phyloP scores from a whole-genome alignment of 2,797 vertebrate species.

The Falco cherrug region DNA sequence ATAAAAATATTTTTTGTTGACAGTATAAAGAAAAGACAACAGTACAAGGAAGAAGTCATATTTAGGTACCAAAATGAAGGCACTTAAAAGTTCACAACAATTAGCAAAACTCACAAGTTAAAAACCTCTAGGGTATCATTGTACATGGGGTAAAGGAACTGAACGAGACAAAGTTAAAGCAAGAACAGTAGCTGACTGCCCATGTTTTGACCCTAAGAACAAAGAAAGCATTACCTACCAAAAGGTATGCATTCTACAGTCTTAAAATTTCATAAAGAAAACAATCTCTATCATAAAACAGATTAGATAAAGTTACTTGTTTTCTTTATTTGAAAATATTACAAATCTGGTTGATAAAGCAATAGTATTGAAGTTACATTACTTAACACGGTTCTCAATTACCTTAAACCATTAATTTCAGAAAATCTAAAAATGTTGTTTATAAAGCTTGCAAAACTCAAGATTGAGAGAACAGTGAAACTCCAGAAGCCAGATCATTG shows the following conservation, averaged over 20 bases:
- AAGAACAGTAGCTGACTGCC: background rate
- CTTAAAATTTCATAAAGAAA: background rate
- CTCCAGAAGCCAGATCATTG: background rate
- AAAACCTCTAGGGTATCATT: background rate
- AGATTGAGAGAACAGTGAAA: background rate
- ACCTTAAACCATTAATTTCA: background rate
- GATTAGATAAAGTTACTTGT: background rate
- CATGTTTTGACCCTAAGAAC: background rate
- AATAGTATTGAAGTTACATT: background rate
- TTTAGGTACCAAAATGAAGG: background rate
- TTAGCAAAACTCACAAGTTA: background rate
- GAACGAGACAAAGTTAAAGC: background rate
- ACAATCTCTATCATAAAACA: background rate
- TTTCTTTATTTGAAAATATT: background rate
- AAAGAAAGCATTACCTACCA: background rate
- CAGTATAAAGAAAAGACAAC: background rate
- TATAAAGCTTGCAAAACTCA: background rate
- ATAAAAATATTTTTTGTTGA: background rate
- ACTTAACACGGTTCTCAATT: background rate
- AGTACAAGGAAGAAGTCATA: background rate
- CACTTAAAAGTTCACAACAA: background rate
- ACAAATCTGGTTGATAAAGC: background rate
- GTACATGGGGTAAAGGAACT: background rate
- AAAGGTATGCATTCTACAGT: background rate
- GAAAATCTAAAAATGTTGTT: background rate